A percentile compares a stretch with the other conserved stretches of the same genome.
Evolutionary conservation across 2,888 invertebrate species (phyloP).

Genomic region (Ommatoiulus sabulosus): DNA sequence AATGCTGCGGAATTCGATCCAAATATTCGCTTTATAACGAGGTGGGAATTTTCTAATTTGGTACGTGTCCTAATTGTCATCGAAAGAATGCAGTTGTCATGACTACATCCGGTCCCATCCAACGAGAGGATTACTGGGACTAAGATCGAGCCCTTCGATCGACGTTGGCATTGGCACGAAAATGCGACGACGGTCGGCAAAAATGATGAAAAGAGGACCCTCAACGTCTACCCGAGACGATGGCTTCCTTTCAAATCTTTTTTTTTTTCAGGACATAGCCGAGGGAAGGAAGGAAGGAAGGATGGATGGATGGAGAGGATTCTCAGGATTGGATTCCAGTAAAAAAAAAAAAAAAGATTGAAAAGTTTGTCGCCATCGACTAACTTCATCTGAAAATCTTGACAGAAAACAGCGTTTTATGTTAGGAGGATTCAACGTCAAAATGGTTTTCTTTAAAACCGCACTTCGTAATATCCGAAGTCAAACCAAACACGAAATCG

Average conservation of each 20-base stretch:
- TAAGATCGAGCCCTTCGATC: not conserved
- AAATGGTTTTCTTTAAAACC: no score
- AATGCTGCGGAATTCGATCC: not conserved
- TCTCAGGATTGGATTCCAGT: not conserved
- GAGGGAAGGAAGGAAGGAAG: no score
- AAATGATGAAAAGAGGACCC: not conserved
- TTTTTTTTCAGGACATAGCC: not conserved
- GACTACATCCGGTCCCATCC: conserved; percentile 17
- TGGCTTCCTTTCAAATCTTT: not conserved
- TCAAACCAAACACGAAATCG: no score
- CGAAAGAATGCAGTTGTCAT: conserved; percentile 42
- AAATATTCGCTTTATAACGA: conserved; percentile 49
- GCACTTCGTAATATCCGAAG: no score
- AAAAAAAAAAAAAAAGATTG: no score
- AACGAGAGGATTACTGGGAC: not conserved
- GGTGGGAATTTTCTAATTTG: conserved; percentile 53
- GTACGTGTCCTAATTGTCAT: conserved; percentile 38
- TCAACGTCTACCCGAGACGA: not conserved
- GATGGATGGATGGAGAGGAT: no score
- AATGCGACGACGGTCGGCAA: not conserved
- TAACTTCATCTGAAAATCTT: no score
- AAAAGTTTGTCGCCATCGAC: no score
- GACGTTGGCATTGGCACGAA: not conserved
- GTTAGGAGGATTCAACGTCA: no score
- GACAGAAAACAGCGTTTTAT: no score